phyloP scores from a whole-genome alignment of 2,797 vertebrate genomes.

The Phalanger gymnotis region DNA sequence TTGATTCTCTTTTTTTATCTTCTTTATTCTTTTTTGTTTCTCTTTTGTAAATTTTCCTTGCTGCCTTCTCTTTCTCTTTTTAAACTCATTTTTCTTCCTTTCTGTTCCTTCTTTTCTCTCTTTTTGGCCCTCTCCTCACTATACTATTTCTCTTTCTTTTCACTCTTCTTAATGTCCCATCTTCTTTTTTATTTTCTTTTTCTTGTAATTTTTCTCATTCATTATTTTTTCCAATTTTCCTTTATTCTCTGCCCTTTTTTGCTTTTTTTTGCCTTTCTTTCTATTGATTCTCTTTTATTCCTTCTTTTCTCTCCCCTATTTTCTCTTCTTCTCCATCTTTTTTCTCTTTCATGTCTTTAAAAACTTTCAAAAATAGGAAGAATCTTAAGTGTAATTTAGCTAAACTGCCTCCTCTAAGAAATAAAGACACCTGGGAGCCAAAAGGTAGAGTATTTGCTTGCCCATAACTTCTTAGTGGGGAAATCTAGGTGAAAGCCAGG shows the following conservation, averaged over 20 bases:
- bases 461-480: neutral
- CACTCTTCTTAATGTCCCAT: neutral
- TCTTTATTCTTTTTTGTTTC: neutral
- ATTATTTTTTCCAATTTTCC: neutral
- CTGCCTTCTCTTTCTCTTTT: neutral
- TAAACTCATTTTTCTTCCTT: neutral
- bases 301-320: neutral
- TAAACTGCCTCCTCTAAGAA: neutral
- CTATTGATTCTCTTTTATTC: neutral
- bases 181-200: neutral
- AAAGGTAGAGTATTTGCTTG: neutral
- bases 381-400: neutral
- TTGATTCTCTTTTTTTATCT: neutral
- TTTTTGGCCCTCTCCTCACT: neutral
- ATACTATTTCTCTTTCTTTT: neutral
- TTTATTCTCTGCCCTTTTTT: neutral
- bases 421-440: neutral
- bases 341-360: neutral
- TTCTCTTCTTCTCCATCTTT: neutral
- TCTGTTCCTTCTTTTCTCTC: neutral
- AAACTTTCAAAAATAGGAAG: neutral
- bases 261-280: neutral
- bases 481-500: neutral
- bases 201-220: neutral
- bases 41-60: neutral